Percentiles rank a stretch among this genome's conserved stretches.
Conservation (phyloP, 2,888 invertebrate genomes). For the Chrysina gloriosa region DNA sequence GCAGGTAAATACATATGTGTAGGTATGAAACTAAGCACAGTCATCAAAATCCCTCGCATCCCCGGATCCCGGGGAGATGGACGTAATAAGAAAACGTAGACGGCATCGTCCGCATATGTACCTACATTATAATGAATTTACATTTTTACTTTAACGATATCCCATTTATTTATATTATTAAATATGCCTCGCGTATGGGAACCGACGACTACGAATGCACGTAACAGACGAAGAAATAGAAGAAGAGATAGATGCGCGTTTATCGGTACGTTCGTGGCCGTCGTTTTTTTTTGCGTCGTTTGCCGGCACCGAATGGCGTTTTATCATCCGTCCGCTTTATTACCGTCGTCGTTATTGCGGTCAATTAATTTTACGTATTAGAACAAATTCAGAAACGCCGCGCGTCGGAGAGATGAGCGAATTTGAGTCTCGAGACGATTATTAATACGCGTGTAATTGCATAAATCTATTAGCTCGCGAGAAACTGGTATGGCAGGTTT, state of each 20-base stretch:
- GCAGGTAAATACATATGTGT: no score
- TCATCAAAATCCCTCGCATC: neutral
- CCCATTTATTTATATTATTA: constrained; percentile 38
- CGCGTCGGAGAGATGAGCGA: no score
- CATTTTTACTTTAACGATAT: constrained; percentile 37
- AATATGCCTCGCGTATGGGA: constrained; percentile 7
- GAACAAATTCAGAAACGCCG: neutral
- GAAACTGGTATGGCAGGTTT: no score
- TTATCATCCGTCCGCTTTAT: neutral
- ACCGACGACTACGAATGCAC: neutral
- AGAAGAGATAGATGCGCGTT: constrained; percentile 8
- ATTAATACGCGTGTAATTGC: no score
- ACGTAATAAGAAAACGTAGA: constrained; percentile 16
- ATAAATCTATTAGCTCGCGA: no score
- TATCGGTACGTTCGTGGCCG: constrained; percentile 38
- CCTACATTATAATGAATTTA: constrained; percentile 34
- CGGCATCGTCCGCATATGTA: constrained; percentile 19
- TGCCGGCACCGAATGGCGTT: neutral
- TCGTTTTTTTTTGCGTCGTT: neutral
- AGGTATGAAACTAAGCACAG: neutral
- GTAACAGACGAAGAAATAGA: neutral
- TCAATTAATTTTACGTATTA: constrained; percentile 7
- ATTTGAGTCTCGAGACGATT: no score
- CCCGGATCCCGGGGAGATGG: no score
- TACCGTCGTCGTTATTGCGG: neutral